A percentile compares a stretch with the other conserved stretches of the same genome.
Evolutionary conservation across 2,113 vertebrate genomes (phyloP).

Genomic region (Bujurquina vittata): DNA sequence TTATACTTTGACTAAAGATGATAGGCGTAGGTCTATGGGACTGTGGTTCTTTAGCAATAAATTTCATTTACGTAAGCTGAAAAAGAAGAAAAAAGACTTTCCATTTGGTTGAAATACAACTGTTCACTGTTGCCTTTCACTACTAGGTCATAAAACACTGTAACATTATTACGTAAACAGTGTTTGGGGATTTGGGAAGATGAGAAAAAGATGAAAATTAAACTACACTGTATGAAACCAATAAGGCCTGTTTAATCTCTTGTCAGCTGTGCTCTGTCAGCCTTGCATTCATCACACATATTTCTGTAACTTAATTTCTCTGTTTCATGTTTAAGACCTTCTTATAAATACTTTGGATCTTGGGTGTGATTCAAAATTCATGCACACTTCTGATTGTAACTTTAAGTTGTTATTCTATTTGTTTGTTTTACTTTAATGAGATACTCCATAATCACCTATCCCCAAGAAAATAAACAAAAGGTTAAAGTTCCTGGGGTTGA

Average conservation of each 20-base stretch:
- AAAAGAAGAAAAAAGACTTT: not conserved
- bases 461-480: not conserved
- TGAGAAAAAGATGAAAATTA: not conserved
- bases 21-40: not conserved
- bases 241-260: not conserved
- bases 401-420: not conserved
- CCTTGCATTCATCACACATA: not conserved
- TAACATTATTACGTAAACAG: not conserved
- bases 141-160: not conserved
- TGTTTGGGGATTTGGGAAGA: not conserved
- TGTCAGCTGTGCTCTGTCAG: not conserved
- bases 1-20: conserved; percentile 19
- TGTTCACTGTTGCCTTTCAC: conserved; percentile 4
- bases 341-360: not conserved
- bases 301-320: not conserved
- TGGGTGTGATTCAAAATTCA: too few species aligned
- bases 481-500: not conserved
- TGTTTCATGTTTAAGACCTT: not conserved
- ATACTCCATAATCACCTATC: not conserved
- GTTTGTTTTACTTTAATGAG: not conserved
- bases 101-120: not conserved
- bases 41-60: conserved; percentile 4
- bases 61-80: not conserved
- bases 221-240: not conserved
- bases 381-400: not conserved